These are phyloP conservation scores for Kradibia gibbosae DNA, from an alignment of 1,140 invertebrate species.

Conservation along the genomic window DNA sequence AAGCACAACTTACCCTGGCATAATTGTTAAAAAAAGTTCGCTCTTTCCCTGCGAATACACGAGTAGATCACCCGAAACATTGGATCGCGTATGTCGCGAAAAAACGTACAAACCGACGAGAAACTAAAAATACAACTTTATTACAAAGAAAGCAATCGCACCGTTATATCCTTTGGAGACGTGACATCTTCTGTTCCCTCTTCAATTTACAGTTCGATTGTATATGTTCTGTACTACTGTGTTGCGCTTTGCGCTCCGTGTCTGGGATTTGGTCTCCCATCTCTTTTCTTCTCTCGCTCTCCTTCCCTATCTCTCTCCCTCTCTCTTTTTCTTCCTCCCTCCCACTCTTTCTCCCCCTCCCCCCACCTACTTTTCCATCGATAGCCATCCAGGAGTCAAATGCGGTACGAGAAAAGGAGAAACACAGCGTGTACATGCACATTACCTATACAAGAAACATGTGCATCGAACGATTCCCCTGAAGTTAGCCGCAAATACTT, in stretches of 20 bases:
- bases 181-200: conserved; percentile 35
- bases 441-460: not conserved
- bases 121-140: not conserved
- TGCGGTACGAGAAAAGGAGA: not conserved
- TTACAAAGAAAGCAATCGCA: not conserved
- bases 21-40: conserved; percentile 25
- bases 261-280: not conserved
- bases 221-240: not conserved
- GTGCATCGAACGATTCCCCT: not conserved
- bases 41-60: too few relatives aligned
- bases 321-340: not conserved
- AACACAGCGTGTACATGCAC: not conserved
- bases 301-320: not conserved
- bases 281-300: not conserved
- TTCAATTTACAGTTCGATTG: conserved; percentile 23
- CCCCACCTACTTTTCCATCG: not conserved
- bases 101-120: not conserved
- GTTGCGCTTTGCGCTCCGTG: not conserved
- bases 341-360: not conserved
- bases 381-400: not conserved
- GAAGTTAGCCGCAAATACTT: not conserved
- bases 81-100: conserved; percentile 2
- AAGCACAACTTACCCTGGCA: conserved; percentile 44
- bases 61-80: not conserved
- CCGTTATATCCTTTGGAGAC: conserved; percentile 26